Evolutionary conservation across 2,888 invertebrate genomes (phyloP), one percentile per base, ranked within the genome.

Genomic region (Plagodis dolabraria): DNA sequence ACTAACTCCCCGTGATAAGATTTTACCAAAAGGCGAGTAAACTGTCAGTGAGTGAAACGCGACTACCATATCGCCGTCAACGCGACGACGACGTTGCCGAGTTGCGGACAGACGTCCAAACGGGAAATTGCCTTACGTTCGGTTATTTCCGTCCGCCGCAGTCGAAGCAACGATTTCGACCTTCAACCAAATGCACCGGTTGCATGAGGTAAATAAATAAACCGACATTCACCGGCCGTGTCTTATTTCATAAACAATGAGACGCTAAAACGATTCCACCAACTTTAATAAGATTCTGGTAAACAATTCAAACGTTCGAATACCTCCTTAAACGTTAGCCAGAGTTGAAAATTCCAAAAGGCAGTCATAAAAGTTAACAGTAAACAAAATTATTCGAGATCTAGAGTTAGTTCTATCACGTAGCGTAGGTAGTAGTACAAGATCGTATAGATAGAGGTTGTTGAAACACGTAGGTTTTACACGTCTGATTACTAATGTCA

Each of bases 121-220:
- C 82, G 83, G 88, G 87, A 89, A 84, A 89, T 89, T 85, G 86
- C 81, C 76, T 76, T 78, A 79, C 82, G 83, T 82, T 78, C 78
- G 79, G 82, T 79, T 86, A 88, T 89, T 88, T 90, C 87, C 88
- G 89, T 83, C 76, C 75, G 75, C 68, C 73, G 71, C 76, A 64
- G 63, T 59, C 60, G 69, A 68, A 64, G 65, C 6, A 8, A 40
- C 70, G 71, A 71, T 74, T 79, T 67, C 80, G 86, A 85, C 86
- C 88, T 89, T 89, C 87, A 78, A 67, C 69, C 72, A 71, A 70
- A 67, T 80, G 82, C 83, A 80, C 49, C 57, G 63, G 67, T 72
- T 76, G 75, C 76, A 61, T 43, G 56, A 12, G 48, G 53, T 53
- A 48, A 57, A 49, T 53, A 60, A 52, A 60, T 60, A 56, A 43